phyloP scores from a whole-genome alignment of 2,888 invertebrate species.

The Dasysyrphus tricinctus region DNA sequence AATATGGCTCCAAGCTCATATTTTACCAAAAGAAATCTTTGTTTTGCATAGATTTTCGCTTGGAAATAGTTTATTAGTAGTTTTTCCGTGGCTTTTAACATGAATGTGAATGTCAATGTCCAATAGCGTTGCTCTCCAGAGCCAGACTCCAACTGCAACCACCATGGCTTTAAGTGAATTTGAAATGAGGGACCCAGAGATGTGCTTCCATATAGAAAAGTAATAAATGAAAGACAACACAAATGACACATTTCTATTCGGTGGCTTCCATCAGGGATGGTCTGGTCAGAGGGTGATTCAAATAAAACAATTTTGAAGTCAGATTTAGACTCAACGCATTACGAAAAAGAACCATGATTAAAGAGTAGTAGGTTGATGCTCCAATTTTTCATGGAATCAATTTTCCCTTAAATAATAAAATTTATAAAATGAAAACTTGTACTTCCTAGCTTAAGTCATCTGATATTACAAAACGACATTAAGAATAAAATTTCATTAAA shows the following conservation, averaged over 20 bases:
- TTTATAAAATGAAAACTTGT: too few relatives aligned
- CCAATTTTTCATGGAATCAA: too few relatives aligned
- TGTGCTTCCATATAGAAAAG: constrained; percentile 34
- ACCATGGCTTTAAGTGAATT: constrained; percentile 37
- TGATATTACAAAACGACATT: too few relatives aligned
- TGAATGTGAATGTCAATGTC: constrained; percentile 42
- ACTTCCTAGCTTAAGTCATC: too few relatives aligned
- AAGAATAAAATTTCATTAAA: too few relatives aligned
- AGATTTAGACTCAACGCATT: too few relatives aligned
- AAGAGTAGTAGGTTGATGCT: too few relatives aligned
- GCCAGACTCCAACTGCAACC: background rate
- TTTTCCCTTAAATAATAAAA: too few relatives aligned
- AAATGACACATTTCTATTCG: constrained; percentile 72
- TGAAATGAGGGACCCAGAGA: constrained; percentile 28
- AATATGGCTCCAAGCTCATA: constrained; percentile 32
- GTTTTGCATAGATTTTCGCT: constrained; percentile 63
- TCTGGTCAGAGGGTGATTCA: background rate
- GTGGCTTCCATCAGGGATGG: constrained; percentile 34
- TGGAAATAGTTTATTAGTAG: constrained; percentile 68
- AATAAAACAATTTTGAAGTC: too few relatives aligned
- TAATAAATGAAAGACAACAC: constrained; percentile 63
- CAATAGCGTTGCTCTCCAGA: constrained; percentile 15
- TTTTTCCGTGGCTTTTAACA: constrained; percentile 34
- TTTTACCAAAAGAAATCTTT: background rate
- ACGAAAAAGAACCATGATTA: too few relatives aligned